Evolutionary conservation across 2,797 vertebrate species (phyloP).

Genomic region (Enteromius anoplus): DNA sequence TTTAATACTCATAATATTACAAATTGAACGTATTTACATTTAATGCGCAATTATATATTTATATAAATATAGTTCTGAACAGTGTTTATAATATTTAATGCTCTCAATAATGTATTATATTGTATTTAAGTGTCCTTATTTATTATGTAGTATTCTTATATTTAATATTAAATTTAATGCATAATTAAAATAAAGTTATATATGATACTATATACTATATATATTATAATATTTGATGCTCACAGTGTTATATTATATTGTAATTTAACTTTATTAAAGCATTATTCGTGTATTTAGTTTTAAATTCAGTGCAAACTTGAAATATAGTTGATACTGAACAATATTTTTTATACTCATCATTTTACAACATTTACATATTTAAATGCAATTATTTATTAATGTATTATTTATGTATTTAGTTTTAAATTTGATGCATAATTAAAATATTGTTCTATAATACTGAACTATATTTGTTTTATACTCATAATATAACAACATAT

Average conservation of each 20-base stretch:
- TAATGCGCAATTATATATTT: neutral
- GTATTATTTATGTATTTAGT: too few species aligned
- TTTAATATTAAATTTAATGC: neutral
- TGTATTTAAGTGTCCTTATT: neutral
- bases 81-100: neutral
- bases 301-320: too few species aligned
- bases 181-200: neutral
- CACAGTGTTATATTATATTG: too few species aligned
- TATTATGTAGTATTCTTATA: neutral
- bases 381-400: neutral
- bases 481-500: neutral
- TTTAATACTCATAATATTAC: neutral
- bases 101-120: neutral
- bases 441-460: too few species aligned
- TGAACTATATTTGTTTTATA: too few species aligned
- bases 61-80: neutral
- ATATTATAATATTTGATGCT: too few species aligned
- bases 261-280: too few species aligned
- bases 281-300: too few species aligned
- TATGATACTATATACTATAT: neutral
- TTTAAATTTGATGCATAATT: too few species aligned
- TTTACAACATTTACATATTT: neutral
- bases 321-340: too few species aligned
- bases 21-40: neutral
- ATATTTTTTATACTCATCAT: neutral